Evolutionary conservation across 2,113 vertebrate species (phyloP).

Genomic region (Circaetus cinerascens): DNA sequence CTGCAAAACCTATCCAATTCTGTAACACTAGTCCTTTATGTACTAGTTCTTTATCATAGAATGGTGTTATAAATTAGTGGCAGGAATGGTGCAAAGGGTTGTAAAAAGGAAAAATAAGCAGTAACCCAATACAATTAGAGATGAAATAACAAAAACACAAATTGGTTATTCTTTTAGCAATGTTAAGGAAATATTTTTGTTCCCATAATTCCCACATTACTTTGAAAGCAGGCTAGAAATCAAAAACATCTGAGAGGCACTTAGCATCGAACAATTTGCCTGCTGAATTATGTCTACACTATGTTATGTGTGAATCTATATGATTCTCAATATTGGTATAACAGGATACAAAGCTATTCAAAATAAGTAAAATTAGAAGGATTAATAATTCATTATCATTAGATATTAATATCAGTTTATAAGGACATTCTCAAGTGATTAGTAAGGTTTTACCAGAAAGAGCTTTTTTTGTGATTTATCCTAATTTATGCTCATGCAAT

Average conservation of each 20-base stretch:
- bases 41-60: constrained; percentile 68
- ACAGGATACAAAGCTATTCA: not conserved
- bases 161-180: constrained; percentile 19
- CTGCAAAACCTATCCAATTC: constrained; percentile 80
- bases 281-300: not conserved
- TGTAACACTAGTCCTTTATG: constrained; percentile 72
- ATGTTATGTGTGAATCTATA: not conserved
- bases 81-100: constrained; percentile 43
- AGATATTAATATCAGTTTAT: not conserved
- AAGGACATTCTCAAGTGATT: not conserved
- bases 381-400: not conserved
- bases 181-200: constrained; percentile 12
- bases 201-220: constrained; percentile 5
- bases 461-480: not conserved
- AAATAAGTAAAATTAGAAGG: not conserved
- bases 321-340: not conserved
- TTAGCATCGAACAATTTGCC: not conserved
- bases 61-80: constrained; percentile 71
- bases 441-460: not conserved
- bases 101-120: constrained; percentile 58
- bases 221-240: constrained; percentile 40
- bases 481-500: not conserved
- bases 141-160: constrained; percentile 23
- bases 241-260: constrained; percentile 4
- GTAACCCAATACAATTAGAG: constrained; percentile 74